Conservation (phyloP, 2,113 vertebrate genomes). For the Pandion haliaetus region DNA sequence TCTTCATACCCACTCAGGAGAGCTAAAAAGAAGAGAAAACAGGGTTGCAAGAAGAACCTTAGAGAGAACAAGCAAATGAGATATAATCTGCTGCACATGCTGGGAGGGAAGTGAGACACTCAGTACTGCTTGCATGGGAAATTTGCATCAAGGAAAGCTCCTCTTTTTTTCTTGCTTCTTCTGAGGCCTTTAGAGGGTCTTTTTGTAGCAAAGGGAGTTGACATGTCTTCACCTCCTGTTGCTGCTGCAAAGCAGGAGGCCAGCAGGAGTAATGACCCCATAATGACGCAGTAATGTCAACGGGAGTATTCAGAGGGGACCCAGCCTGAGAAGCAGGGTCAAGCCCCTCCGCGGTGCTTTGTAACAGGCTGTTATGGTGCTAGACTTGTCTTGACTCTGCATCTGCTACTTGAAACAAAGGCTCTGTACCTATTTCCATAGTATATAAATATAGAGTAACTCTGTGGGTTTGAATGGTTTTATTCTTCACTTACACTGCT, state of each 20-base stretch:
- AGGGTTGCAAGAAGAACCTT: background rate
- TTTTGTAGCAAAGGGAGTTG: constrained; percentile 33
- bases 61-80: background rate
- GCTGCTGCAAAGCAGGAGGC: background rate
- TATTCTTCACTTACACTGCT: background rate
- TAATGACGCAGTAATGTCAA: background rate
- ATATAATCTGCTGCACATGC: background rate
- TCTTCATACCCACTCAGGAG: background rate
- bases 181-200: background rate
- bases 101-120: background rate
- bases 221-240: background rate
- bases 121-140: background rate
- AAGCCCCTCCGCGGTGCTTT: fast-evolving
- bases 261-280: background rate
- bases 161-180: background rate
- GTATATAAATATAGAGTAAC: background rate
- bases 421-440: background rate
- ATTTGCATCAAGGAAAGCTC: background rate
- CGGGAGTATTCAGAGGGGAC: background rate
- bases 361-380: fast-evolving
- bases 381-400: background rate
- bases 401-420: background rate
- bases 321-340: background rate
- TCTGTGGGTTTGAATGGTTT: background rate
- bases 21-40: background rate